Percentiles rank a stretch among this genome's conserved stretches.
These are phyloP conservation scores for Drosophila oshimai DNA, from an alignment of 1,140 invertebrate species.

Conservation along the genomic window DNA sequence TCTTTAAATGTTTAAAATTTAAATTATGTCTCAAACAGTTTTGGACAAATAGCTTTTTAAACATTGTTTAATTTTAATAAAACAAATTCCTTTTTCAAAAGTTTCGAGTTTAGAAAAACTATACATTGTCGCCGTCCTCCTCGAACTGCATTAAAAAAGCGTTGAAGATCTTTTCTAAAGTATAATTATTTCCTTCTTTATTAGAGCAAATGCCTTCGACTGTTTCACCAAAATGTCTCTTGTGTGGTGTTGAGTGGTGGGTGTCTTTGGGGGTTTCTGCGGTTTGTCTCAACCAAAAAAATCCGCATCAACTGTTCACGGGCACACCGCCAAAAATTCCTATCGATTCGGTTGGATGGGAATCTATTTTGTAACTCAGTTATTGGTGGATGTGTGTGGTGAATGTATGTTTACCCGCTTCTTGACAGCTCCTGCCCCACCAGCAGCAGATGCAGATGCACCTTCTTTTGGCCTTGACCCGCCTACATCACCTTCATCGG, in stretches of 20 bases:
- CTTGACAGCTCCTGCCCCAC: background rate
- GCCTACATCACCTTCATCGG: background rate
- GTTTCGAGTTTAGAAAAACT: too few species aligned
- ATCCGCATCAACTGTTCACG: background rate
- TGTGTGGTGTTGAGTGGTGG: background rate
- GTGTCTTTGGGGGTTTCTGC: background rate
- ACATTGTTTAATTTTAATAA: too few species aligned
- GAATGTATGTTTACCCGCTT: conserved; percentile 62
- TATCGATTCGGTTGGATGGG: conserved; percentile 10
- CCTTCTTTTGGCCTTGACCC: background rate
- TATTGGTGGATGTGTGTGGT: conserved; percentile 1
- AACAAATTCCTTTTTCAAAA: too few species aligned
- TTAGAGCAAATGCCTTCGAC: conserved; percentile 7
- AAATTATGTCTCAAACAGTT: too few species aligned
- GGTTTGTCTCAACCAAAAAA: too few species aligned
- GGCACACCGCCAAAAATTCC: conserved; percentile 31
- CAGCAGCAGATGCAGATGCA: background rate
- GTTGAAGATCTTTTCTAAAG: conserved; percentile 16
- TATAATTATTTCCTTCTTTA: background rate
- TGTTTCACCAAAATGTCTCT: background rate
- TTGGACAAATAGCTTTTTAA: too few species aligned
- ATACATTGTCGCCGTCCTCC: conserved; percentile 7
- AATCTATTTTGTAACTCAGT: conserved; percentile 18
- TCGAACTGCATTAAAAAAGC: conserved; percentile 30
- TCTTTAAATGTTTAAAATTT: too few species aligned